A percentile compares a stretch with the other conserved stretches of the same genome.
Conservation (phyloP, 2,113 vertebrate genomes). For the Uropsilus gracilis region DNA sequence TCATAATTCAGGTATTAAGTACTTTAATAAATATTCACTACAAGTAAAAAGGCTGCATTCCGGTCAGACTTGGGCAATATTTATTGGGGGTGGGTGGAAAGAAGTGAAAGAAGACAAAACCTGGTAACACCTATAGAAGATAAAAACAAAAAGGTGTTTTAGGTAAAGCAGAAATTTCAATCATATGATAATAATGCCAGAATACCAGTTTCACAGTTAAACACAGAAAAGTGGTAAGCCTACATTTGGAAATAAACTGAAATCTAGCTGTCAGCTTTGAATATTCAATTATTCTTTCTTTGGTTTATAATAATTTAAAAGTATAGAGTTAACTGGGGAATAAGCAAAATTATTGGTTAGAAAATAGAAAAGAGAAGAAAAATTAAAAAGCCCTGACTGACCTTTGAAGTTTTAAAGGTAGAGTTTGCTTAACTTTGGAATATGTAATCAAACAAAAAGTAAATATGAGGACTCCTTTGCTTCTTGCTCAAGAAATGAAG, state of each 20-base stretch:
- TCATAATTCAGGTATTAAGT: slow-evolving; percentile 63
- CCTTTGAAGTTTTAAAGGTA: slow-evolving; percentile 44
- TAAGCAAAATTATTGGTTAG: slow-evolving; percentile 32
- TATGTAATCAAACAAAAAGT: slow-evolving; percentile 54
- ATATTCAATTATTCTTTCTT: slow-evolving; percentile 66
- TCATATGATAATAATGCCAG: slow-evolving; percentile 9
- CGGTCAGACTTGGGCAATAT: slow-evolving; percentile 20
- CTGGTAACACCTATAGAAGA: slow-evolving; percentile 19
- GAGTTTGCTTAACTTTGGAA: slow-evolving; percentile 33
- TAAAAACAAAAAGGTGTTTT: slow-evolving; percentile 51
- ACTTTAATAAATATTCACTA: slow-evolving; percentile 51
- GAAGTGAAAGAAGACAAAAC: slow-evolving; percentile 49
- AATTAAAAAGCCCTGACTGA: not conserved
- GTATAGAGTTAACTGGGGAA: slow-evolving; percentile 20
- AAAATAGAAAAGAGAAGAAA: slow-evolving; percentile 32
- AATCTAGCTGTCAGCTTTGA: slow-evolving; percentile 61
- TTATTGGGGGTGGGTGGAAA: slow-evolving; percentile 23
- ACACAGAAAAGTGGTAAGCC: slow-evolving; percentile 19
- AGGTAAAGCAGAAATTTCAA: slow-evolving; percentile 63
- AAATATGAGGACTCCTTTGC: slow-evolving; percentile 26
- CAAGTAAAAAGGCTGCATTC: slow-evolving; percentile 53
- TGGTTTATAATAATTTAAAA: slow-evolving; percentile 49
- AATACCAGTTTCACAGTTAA: slow-evolving; percentile 41
- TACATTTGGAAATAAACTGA: slow-evolving; percentile 54
- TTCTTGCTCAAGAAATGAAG: slow-evolving; percentile 9